phyloP scores from a whole-genome alignment of 2,113 vertebrate species.

The Pipra filicauda region DNA sequence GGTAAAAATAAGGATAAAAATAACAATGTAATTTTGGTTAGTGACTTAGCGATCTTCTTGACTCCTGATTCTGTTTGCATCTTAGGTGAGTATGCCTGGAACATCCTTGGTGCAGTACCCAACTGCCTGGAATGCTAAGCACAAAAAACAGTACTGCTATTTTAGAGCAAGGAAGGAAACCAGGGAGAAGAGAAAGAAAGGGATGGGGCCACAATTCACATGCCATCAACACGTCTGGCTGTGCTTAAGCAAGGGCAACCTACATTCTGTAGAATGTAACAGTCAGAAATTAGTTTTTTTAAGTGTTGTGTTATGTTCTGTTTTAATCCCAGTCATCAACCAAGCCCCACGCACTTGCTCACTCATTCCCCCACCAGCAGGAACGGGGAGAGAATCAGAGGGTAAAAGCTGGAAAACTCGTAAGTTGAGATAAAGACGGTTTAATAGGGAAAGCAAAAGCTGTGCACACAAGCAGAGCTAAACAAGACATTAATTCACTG shows the following conservation, averaged over 20 bases:
- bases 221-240: neutral
- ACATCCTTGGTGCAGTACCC: neutral
- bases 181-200: neutral
- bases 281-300: neutral
- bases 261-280: neutral
- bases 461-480: rapidly evolving
- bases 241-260: neutral
- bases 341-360: neutral
- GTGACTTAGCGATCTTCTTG: neutral
- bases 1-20: neutral
- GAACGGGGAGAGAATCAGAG: neutral
- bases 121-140: neutral
- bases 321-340: neutral
- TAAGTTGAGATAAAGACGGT: neutral
- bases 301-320: neutral
- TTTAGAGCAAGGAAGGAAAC: neutral
- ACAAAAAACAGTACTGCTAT: neutral
- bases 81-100: neutral
- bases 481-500: neutral
- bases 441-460: neutral
- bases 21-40: neutral
- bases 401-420: neutral
- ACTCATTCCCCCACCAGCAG: neutral
- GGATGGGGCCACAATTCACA: neutral
- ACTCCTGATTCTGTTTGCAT: neutral